A percentile compares a stretch with the other conserved stretches of the same genome.
Evolutionary conservation across 92 coral and sea anemone species (phyloP).

Genomic region (Pocillopora grandis): DNA sequence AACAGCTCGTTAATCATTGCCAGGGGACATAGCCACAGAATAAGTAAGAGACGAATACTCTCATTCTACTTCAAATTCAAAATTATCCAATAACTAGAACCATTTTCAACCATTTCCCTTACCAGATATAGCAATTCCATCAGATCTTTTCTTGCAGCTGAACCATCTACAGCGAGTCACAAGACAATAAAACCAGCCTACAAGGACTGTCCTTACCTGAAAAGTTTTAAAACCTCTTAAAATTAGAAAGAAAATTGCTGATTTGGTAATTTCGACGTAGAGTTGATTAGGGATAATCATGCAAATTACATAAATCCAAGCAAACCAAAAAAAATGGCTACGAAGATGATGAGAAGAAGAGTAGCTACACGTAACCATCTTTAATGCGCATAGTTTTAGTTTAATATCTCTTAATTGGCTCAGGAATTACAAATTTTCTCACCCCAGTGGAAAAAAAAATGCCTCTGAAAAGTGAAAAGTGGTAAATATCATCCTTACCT

Average conservation of each 20-base stretch:
- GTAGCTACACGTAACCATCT: no score
- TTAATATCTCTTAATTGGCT: neutral
- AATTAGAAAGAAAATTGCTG: neutral
- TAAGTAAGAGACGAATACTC: no score
- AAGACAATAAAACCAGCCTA: constrained; percentile 1
- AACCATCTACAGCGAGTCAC: neutral
- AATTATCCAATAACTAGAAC: no score
- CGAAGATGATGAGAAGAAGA: no score
- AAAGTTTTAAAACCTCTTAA: neutral
- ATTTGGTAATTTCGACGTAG: neutral
- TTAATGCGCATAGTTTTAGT: no score
- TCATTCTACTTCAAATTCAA: no score
- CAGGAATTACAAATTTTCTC: neutral
- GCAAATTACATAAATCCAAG: no score
- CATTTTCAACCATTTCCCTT: neutral
- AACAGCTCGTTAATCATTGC: no score
- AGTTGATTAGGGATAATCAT: no score
- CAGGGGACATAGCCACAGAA: no score
- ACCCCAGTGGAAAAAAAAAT: neutral
- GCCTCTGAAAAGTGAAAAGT: no score
- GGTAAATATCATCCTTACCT: neutral
- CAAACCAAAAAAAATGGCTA: no score
- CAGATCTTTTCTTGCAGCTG: neutral
- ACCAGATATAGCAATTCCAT: neutral
- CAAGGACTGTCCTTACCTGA: constrained; percentile 17